Percentiles rank a stretch among this genome's conserved stretches.
Conservation (phyloP, 2,888 invertebrate species). For the Melanargia galathea region DNA sequence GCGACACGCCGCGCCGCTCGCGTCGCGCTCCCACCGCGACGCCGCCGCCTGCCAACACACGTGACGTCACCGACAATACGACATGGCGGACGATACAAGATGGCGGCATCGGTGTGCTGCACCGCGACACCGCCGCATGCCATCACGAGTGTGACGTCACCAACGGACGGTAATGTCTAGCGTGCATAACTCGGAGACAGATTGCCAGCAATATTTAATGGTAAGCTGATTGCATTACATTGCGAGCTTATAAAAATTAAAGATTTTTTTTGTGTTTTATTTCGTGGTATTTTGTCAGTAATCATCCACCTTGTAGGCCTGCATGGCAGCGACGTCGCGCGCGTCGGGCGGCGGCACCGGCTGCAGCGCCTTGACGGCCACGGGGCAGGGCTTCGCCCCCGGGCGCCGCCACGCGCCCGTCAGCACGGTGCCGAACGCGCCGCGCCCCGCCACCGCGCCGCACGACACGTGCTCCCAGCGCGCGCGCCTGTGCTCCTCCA, state of each 20-base stretch:
- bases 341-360: constrained; percentile 90
- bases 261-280: too few species aligned
- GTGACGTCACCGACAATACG: not conserved
- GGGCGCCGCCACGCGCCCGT: constrained; percentile 85
- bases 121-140: too few species aligned
- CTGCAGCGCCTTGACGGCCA: constrained; percentile 98
- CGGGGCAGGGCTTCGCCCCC: constrained; percentile 58
- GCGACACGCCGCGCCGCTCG: constrained; percentile 95
- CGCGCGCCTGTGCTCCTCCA: constrained; percentile 91
- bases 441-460: constrained; percentile 92
- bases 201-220: too few species aligned
- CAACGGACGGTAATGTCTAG: too few species aligned
- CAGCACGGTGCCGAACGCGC: constrained; percentile 99
- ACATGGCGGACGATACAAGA: not conserved
- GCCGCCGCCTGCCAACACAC: constrained; percentile 83
- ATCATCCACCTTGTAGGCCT: constrained; percentile 72
- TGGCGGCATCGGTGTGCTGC: too few species aligned
- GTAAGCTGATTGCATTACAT: too few species aligned
- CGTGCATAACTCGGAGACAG: too few species aligned
- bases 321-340: constrained; percentile 51
- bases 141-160: too few species aligned
- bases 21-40: constrained; percentile 97
- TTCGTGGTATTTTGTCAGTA: not conserved
- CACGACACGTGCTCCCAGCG: constrained; percentile 91
- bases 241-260: too few species aligned